Percentiles rank a stretch among this genome's conserved stretches.
Evolutionary conservation across 2,113 vertebrate genomes (phyloP).

Genomic region (Paramisgurnus dabryanus): DNA sequence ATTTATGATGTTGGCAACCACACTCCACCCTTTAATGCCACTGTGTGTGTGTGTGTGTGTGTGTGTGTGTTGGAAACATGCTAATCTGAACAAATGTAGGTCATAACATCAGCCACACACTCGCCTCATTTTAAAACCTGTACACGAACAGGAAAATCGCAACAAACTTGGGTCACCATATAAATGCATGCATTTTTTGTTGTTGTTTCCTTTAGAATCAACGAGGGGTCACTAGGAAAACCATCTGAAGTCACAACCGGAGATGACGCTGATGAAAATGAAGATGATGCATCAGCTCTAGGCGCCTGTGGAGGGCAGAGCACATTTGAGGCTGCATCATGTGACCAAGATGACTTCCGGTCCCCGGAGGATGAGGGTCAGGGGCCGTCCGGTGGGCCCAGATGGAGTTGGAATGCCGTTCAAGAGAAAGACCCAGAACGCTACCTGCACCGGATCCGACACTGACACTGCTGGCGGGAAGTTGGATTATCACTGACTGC

Average conservation of each 20-base stretch:
- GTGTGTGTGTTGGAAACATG: constrained; percentile 1
- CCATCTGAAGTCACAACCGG: constrained; percentile 10
- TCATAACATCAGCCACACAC: constrained; percentile 9
- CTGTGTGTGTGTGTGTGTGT: no score
- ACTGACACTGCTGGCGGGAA: constrained; percentile 47
- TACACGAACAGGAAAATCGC: not conserved
- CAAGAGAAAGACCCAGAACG: constrained; percentile 63
- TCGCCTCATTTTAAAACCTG: not conserved
- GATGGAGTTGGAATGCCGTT: constrained; percentile 25
- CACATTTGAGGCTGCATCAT: constrained; percentile 1
- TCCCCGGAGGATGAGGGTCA: constrained; percentile 45
- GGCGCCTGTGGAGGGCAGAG: constrained; percentile 33
- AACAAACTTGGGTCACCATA: not conserved
- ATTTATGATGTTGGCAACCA: not conserved
- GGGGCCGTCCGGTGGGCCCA: not conserved
- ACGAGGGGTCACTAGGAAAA: constrained; percentile 48
- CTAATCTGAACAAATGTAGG: constrained; percentile 24
- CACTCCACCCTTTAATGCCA: not conserved
- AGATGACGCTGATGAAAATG: not conserved
- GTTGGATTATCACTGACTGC: constrained; percentile 1
- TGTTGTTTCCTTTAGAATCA: constrained; percentile 53
- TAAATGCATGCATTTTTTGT: not conserved
- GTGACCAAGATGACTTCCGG: constrained; percentile 18
- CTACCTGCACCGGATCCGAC: constrained; percentile 72
- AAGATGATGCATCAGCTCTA: not conserved